Evolutionary conservation across 2,888 invertebrate genomes (phyloP).

Genomic region (Troides helena): DNA sequence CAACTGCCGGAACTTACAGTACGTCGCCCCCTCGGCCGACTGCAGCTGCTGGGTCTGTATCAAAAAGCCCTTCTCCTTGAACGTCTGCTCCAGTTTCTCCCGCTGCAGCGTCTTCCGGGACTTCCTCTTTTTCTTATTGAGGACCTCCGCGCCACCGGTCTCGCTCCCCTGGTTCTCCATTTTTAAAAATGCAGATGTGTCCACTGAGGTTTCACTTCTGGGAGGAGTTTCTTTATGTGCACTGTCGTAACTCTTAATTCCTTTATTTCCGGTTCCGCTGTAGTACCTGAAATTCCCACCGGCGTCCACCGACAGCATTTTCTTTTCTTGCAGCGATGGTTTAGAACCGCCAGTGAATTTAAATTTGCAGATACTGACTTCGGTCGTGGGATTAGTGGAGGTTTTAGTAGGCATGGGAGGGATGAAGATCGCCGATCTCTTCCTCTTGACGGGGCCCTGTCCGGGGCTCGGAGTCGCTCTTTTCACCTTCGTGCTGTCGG

Average conservation of each 20-base stretch:
- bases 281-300: constrained; percentile 94
- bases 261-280: constrained; percentile 91
- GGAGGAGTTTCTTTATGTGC: constrained; percentile 86
- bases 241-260: constrained; percentile 90
- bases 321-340: constrained; percentile 93
- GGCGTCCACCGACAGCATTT: constrained; percentile 93
- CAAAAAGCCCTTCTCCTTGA: constrained; percentile 94
- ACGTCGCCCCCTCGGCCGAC: constrained; percentile 95
- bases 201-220: constrained; percentile 52
- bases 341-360: constrained; percentile 96
- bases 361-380: constrained; percentile 95
- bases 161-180: constrained; percentile 39
- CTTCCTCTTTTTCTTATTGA: constrained; percentile 84
- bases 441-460: constrained; percentile 82
- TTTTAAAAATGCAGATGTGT: constrained; percentile 46
- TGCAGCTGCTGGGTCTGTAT: constrained; percentile 96
- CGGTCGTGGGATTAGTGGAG: constrained; percentile 87
- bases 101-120: constrained; percentile 90
- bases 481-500: constrained; percentile 68
- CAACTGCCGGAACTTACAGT: constrained; percentile 94
- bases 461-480: constrained; percentile 61
- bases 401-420: constrained; percentile 88
- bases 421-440: constrained; percentile 91
- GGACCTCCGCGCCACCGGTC: constrained; percentile 56
- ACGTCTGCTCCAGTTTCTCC: constrained; percentile 94